phyloP scores from a whole-genome alignment of 2,113 vertebrate species.

The Hyperoodon ampullatus region DNA sequence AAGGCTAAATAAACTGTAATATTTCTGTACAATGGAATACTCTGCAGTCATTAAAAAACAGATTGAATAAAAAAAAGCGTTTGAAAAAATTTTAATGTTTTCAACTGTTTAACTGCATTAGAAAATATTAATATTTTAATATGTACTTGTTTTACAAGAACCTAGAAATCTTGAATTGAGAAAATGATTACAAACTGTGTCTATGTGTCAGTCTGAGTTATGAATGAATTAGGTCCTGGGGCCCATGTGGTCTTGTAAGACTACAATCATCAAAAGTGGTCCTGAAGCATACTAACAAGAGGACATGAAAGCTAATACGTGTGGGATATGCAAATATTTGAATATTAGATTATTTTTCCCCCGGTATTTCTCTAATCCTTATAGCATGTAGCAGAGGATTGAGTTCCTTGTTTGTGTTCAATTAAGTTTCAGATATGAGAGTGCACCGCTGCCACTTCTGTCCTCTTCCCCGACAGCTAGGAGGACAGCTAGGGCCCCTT shows the following conservation, averaged over 20 bases:
- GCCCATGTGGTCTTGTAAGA: background rate
- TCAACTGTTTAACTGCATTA: background rate
- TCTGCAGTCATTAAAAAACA: background rate
- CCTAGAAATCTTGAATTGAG: background rate
- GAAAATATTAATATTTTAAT: constrained; percentile 1
- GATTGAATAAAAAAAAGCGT: background rate
- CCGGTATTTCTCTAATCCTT: background rate
- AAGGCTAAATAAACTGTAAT: background rate
- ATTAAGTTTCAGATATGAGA: background rate
- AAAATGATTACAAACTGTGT: background rate
- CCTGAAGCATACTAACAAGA: background rate
- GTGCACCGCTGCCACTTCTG: background rate
- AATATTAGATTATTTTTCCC: background rate
- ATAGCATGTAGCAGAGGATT: background rate
- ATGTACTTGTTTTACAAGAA: background rate
- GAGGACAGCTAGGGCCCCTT: background rate
- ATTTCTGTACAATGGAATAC: background rate
- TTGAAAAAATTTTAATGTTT: background rate
- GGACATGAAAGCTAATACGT: background rate
- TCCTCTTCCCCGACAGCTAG: background rate
- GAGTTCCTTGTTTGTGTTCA: background rate
- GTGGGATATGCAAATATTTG: background rate
- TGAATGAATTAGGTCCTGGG: background rate
- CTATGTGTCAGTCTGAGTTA: background rate
- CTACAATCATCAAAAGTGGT: background rate